Conservation (phyloP, 2,113 vertebrate genomes). For the Melanerpes formicivorus region DNA sequence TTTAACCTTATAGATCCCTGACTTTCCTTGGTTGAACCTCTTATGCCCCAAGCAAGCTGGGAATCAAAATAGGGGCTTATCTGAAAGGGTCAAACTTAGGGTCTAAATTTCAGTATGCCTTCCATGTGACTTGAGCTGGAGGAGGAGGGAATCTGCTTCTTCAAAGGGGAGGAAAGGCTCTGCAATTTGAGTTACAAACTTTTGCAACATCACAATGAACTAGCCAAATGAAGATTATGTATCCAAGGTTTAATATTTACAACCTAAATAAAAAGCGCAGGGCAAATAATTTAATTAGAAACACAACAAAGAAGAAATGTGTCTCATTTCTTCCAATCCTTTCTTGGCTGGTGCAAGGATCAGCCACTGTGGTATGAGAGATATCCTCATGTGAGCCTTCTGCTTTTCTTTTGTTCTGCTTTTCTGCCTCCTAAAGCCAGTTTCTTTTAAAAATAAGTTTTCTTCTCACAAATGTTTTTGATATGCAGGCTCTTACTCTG, state of each 20-base stretch:
- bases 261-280: not conserved
- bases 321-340: not conserved
- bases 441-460: slow-evolving; percentile 3
- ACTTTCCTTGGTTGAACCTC: not conserved
- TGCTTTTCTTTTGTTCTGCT: not conserved
- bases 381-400: not conserved
- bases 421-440: not conserved
- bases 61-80: not conserved
- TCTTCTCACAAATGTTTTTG: not conserved
- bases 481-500: not conserved
- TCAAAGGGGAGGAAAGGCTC: not conserved
- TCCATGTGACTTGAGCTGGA: not conserved
- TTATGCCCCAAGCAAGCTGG: not conserved
- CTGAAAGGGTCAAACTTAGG: not conserved
- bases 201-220: not conserved
- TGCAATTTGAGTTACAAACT: not conserved
- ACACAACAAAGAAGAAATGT: not conserved
- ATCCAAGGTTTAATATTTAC: not conserved
- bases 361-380: not conserved
- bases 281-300: not conserved
- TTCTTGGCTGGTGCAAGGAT: not conserved
- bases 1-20: not conserved
- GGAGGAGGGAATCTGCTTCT: not conserved
- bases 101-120: not conserved
- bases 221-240: not conserved